A percentile compares a stretch with the other conserved stretches of the same genome.
Evolutionary conservation across 1,140 invertebrate species (phyloP).

Genomic region (Pachyrhynchus sulphureomaculatus): DNA sequence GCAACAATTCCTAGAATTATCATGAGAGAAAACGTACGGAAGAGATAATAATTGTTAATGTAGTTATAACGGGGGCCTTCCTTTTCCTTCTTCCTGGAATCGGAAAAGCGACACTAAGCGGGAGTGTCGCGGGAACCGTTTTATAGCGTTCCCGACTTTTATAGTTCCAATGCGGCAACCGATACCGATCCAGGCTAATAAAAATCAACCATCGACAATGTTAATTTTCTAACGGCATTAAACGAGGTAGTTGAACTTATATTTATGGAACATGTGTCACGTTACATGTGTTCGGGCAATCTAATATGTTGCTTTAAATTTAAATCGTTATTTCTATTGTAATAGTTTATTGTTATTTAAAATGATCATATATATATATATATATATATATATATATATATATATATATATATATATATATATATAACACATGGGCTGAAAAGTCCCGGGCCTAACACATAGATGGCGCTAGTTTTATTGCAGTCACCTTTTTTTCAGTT

Average conservation of each 20-base stretch:
- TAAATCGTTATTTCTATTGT: no score
- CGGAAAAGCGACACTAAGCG: conserved; percentile 7
- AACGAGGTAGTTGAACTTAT: not conserved
- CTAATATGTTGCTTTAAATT: conserved; percentile 2
- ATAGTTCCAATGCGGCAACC: conserved; percentile 24
- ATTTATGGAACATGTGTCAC: conserved; percentile 7
- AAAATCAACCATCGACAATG: conserved; percentile 23
- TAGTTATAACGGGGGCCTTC: conserved; percentile 25
- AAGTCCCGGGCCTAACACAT: no score
- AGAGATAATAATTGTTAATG: conserved; percentile 32
- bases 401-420: no score
- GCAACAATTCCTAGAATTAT: conserved; percentile 28
- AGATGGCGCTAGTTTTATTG: no score
- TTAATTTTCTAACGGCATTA: conserved; percentile 22
- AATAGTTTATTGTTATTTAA: no score
- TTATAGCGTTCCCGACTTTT: conserved; percentile 17
- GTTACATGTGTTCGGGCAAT: not conserved
- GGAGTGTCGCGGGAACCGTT: conserved; percentile 25
- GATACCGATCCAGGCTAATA: conserved; percentile 25
- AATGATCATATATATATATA: no score
- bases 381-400: no score
- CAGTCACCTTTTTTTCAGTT: no score
- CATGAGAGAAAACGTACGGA: conserved; percentile 23
- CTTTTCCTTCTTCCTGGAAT: conserved; percentile 18
- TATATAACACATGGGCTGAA: no score